These are phyloP conservation scores for Mus spretus DNA, from an alignment of 2,797 vertebrate species.

Conservation along the genomic window DNA sequence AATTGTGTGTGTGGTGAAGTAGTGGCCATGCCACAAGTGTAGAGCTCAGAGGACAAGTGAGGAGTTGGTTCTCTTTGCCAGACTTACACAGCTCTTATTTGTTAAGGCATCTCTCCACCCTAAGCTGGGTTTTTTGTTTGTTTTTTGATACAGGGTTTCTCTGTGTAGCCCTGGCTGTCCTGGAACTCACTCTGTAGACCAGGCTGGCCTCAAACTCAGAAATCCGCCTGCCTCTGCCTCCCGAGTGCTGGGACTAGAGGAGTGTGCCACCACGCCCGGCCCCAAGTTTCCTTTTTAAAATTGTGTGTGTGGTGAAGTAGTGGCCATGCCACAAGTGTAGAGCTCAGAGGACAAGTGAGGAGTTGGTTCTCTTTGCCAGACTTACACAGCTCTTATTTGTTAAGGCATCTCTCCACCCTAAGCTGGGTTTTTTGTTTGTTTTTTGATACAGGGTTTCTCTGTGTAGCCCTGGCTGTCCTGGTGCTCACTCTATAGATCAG, in stretches of 20 bases:
- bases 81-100: neutral
- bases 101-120: neutral
- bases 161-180: too few relatives aligned
- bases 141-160: too few relatives aligned
- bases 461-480: too few relatives aligned
- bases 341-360: neutral
- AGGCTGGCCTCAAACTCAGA: too few relatives aligned
- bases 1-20: neutral
- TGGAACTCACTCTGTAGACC: too few relatives aligned
- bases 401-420: neutral
- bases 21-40: neutral
- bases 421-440: neutral
- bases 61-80: neutral
- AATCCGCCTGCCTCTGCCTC: too few relatives aligned
- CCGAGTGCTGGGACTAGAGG: too few relatives aligned
- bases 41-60: neutral
- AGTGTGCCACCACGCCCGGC: too few relatives aligned
- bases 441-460: too few relatives aligned
- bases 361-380: neutral
- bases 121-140: neutral
- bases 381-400: neutral
- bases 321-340: neutral
- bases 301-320: neutral
- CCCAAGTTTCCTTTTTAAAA: too few relatives aligned
- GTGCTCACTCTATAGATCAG: too few relatives aligned